phyloP scores from a whole-genome alignment of 2,113 vertebrate species.

The Syngnathus typhle region DNA sequence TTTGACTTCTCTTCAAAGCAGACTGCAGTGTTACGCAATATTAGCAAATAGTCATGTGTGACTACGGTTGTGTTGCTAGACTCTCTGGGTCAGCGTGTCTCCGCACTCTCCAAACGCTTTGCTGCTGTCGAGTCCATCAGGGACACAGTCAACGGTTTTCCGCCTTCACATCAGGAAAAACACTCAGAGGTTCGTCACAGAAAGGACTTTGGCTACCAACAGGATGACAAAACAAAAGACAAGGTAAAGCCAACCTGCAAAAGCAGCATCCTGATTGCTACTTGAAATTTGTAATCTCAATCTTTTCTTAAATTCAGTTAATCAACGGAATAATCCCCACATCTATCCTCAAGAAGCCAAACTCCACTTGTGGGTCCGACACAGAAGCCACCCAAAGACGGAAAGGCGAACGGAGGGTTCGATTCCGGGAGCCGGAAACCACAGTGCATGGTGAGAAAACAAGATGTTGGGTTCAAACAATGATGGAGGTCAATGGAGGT shows the following conservation, averaged over 20 bases:
- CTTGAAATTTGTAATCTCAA: not conserved
- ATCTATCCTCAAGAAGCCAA: conserved; percentile 80
- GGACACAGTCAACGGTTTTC: conserved; percentile 57
- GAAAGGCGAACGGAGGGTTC: conserved; percentile 77
- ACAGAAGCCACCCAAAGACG: conserved; percentile 51
- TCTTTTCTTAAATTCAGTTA: conserved; percentile 41
- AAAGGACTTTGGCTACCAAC: conserved; percentile 56
- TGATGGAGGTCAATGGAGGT: not conserved
- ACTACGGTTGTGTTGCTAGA: conserved; percentile 58
- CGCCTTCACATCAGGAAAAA: conserved; percentile 64
- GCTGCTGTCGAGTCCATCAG: conserved; percentile 61
- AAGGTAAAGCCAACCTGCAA: conserved; percentile 60
- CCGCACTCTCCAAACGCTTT: conserved; percentile 70
- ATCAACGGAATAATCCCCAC: conserved; percentile 67
- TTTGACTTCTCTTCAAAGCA: conserved; percentile 18
- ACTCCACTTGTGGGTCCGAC: conserved; percentile 35
- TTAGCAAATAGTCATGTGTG: conserved; percentile 11
- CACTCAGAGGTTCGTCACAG: conserved; percentile 68
- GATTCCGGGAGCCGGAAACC: conserved; percentile 83
- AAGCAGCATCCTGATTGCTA: not conserved
- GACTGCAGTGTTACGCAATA: conserved; percentile 3
- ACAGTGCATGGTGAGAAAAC: conserved; percentile 75
- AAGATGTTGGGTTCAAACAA: not conserved
- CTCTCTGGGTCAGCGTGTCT: conserved; percentile 72
- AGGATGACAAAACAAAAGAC: conserved; percentile 55